Conservation (phyloP, 2,888 invertebrate genomes). For the Synergus itoensis region DNA sequence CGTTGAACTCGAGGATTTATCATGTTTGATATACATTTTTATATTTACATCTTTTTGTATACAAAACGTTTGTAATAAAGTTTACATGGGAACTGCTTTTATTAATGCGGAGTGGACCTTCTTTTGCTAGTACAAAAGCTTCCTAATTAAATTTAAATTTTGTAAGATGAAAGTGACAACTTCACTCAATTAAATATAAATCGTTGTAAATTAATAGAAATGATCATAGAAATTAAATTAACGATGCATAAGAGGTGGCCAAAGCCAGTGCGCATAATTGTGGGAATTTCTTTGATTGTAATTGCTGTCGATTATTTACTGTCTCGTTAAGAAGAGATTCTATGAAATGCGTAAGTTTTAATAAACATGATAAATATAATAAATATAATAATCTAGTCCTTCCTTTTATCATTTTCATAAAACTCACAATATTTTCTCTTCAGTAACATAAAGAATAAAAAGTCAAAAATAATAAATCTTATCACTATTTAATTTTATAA, state of each 20-base stretch:
- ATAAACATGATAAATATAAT: background rate
- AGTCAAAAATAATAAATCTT: background rate
- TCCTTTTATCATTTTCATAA: background rate
- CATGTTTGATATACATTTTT: background rate
- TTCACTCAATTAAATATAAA: background rate
- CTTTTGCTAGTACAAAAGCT: background rate
- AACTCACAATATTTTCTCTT: background rate
- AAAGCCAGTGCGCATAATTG: conserved; percentile 23
- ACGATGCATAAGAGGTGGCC: background rate
- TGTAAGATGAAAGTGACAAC: background rate
- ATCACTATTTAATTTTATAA: background rate
- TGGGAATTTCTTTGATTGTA: conserved; percentile 20
- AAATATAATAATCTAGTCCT: background rate
- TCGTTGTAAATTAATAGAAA: background rate
- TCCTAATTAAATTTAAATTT: too few relatives aligned
- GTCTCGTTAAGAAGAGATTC: background rate
- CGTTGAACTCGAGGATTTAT: background rate
- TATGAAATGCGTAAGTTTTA: conserved; percentile 8
- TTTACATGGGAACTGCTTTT: background rate
- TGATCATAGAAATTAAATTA: background rate
- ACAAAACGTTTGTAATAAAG: background rate
- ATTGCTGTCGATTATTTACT: conserved; percentile 8
- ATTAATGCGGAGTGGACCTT: background rate
- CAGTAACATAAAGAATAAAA: background rate
- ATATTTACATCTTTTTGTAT: background rate